These are phyloP conservation scores for Mormyrus hasselquistii DNA, from an alignment of 2,797 vertebrate genomes.

Conservation along the genomic window DNA sequence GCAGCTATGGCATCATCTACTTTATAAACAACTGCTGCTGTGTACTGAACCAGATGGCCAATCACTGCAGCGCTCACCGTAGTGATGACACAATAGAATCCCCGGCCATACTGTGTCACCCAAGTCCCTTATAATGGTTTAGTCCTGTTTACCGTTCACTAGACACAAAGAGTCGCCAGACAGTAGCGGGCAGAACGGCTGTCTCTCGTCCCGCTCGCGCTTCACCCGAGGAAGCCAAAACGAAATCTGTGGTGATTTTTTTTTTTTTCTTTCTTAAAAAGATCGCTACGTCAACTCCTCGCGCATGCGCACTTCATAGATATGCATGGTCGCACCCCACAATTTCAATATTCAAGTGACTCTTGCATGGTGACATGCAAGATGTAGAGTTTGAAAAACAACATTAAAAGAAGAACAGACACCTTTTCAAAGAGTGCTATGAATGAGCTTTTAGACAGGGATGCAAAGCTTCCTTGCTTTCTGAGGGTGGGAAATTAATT, in stretches of 20 bases:
- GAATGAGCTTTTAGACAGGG: not conserved
- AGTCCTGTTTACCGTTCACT: slow-evolving; percentile 53
- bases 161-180: slow-evolving; percentile 57
- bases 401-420: not conserved
- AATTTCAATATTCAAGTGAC: slow-evolving; percentile 52
- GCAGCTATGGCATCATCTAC: slow-evolving; percentile 65
- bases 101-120: slow-evolving; percentile 63
- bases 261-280: not conserved
- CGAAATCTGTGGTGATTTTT: not conserved
- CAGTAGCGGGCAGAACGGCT: slow-evolving; percentile 50
- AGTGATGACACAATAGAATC: slow-evolving; percentile 71
- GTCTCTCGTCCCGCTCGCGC: slow-evolving; percentile 32
- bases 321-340: slow-evolving; percentile 54
- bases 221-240: slow-evolving; percentile 53
- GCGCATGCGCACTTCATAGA: slow-evolving; percentile 46
- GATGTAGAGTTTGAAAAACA: slow-evolving; percentile 7
- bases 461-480: not conserved
- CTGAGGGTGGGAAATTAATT: not conserved
- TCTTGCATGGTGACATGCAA: not conserved
- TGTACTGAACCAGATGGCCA: slow-evolving; percentile 68
- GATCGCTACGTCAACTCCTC: slow-evolving; percentile 21
- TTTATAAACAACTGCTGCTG: slow-evolving; percentile 70
- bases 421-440: not conserved
- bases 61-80: slow-evolving; percentile 64
- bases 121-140: slow-evolving; percentile 54